A percentile compares a stretch with the other conserved stretches of the same genome.
These are phyloP conservation scores for Hypomecis punctinalis DNA, from an alignment of 2,888 invertebrate genomes.

Conservation along the genomic window DNA sequence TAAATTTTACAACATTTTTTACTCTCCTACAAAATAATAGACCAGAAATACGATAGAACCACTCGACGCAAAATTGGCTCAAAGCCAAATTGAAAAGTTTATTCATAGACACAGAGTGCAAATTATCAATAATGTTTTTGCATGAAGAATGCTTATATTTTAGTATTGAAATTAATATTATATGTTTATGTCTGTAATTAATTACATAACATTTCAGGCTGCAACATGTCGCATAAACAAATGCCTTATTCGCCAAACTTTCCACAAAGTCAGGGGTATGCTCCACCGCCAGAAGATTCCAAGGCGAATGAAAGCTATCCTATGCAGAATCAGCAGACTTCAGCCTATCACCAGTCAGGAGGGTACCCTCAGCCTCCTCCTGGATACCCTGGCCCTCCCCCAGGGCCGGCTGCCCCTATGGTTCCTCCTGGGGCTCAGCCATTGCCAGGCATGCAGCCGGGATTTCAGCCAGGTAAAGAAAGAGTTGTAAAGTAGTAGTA, in stretches of 20 bases:
- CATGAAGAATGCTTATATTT: not conserved
- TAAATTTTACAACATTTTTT: constrained; percentile 1
- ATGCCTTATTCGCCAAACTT: constrained; percentile 78
- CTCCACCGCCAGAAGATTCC: constrained; percentile 65
- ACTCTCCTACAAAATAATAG: not conserved
- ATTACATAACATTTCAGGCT: constrained; percentile 22
- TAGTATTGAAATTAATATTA: not conserved
- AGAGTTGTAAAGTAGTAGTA: not conserved
- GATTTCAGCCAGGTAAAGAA: constrained; percentile 65
- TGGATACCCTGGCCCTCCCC: constrained; percentile 67
- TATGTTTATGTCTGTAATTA: not conserved
- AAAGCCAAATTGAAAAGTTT: constrained; percentile 16
- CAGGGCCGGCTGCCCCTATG: constrained; percentile 50
- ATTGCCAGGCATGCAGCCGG: constrained; percentile 72
- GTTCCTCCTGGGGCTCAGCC: constrained; percentile 71
- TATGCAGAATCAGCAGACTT: constrained; percentile 56
- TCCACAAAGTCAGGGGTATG: constrained; percentile 74
- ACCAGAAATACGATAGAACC: constrained; percentile 22
- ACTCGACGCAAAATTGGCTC: constrained; percentile 17
- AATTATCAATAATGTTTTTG: constrained; percentile 20
- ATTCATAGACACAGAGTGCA: constrained; percentile 8
- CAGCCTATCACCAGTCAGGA: constrained; percentile 37
- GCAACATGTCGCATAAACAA: constrained; percentile 78
- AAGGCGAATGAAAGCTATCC: constrained; percentile 65
- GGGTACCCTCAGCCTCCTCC: constrained; percentile 39